Conservation (phyloP, 2,113 vertebrate genomes). For the Odontophorus gujanensis region DNA sequence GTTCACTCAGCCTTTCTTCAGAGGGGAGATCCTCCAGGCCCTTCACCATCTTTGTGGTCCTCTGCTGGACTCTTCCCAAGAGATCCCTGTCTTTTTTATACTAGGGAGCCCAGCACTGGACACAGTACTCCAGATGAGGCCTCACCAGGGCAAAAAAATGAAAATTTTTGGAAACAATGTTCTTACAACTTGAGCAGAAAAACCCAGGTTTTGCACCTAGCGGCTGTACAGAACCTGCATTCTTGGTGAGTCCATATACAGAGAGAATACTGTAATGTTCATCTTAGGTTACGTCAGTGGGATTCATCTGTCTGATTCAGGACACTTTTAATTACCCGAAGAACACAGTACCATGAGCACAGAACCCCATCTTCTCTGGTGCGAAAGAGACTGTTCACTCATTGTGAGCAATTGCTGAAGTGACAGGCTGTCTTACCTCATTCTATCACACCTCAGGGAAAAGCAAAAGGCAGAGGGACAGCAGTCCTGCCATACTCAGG, state of each 20-base stretch:
- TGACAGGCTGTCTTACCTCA: not conserved
- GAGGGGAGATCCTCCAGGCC: too few relatives aligned
- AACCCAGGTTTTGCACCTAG: accelerated
- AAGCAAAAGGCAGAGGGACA: not conserved
- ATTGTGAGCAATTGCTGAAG: not conserved
- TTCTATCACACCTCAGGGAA: too few relatives aligned
- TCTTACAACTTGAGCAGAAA: not conserved
- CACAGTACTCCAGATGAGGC: too few relatives aligned
- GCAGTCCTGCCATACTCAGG: not conserved
- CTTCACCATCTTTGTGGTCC: too few relatives aligned
- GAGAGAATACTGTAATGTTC: not conserved
- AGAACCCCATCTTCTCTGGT: not conserved
- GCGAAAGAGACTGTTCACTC: not conserved
- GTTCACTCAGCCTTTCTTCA: too few relatives aligned
- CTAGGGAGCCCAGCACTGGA: too few relatives aligned
- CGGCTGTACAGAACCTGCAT: not conserved
- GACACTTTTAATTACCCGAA: too few relatives aligned
- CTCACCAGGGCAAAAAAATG: too few relatives aligned
- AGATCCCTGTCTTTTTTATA: too few relatives aligned
- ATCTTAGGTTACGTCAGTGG: not conserved
- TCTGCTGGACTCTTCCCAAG: too few relatives aligned
- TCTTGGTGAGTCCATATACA: not conserved
- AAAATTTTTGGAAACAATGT: too few relatives aligned
- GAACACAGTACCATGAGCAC: not conserved
- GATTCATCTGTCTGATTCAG: not conserved